Base-by-base conservation (phyloP, 2,113 vertebrate species). In the Ceuthmochares aereus region DNA sequence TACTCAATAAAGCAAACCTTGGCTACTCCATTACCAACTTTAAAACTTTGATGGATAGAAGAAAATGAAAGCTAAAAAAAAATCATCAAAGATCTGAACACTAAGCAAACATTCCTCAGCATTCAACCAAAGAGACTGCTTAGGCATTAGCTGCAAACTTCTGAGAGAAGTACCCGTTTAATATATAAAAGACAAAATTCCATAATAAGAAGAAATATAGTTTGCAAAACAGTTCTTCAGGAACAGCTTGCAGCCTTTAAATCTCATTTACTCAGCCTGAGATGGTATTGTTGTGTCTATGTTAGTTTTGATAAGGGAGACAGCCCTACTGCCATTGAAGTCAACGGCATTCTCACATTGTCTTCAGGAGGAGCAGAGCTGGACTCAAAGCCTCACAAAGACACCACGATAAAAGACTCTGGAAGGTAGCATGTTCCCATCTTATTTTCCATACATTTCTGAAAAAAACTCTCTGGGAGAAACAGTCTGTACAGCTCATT, bases 1-100 rank as follows among this genome's bases (percentile, higher is more conserved):
- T 97, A 91, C 60, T 91, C 81, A 95, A 93, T 97, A 96, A 97
- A 98, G 89, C 78, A 97, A 96, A 87, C 32, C 34, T 27, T 84
- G 87, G 88, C 69, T 94, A 95, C 80, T 98, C 93, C 42, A 51
- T 88, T 90, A 89, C 49, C 68, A 89, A 75, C 60, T 93, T 91
- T 54, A 95, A 93, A 95, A 97, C 87, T 86, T 51, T 51, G 78
- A 82, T 59, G 89, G 77, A 87, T 55, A 62, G 88, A 94, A 86
- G 89, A 83, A 96, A 97, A 95, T 86, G 82, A 91, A 97, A 95
- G 93, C 47, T 90, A 89, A 96, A 86, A 96, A 86, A 92, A 85
- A 70, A 69, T 68, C 56, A 51, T 47, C 88, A 67, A 93, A 87
- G 93, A 84, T 83, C 58, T 85, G 67, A 95, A 95, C 55, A 70